Evolutionary conservation across 2,888 invertebrate genomes (phyloP).

Genomic region (Agriopis marginaria): DNA sequence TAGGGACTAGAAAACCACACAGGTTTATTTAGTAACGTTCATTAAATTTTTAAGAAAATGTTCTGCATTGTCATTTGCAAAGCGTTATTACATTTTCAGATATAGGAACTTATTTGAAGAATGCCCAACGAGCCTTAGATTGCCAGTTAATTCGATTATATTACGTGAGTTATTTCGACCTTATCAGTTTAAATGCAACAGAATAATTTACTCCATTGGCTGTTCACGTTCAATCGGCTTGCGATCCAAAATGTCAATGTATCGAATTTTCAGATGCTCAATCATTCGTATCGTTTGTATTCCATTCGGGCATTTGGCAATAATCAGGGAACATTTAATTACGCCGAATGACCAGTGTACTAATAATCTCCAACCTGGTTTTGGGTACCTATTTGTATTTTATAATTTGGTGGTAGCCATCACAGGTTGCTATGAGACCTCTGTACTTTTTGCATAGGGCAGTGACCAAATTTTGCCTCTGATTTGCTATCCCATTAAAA

Average conservation of each 20-base stretch:
- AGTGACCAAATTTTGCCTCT: too few relatives aligned
- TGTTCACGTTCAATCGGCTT: conserved; percentile 34
- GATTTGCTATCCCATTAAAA: too few relatives aligned
- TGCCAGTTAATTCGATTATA: background rate
- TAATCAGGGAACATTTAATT: conserved; percentile 70
- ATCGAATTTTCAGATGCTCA: conserved; percentile 47
- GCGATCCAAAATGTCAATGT: conserved; percentile 36
- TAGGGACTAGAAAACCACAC: background rate
- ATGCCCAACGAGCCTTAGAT: background rate
- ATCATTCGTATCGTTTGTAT: conserved; percentile 56
- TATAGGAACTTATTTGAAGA: background rate
- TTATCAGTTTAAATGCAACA: conserved; percentile 20
- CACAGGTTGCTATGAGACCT: too few relatives aligned
- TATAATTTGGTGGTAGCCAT: background rate
- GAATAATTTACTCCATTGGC: conserved; percentile 42
- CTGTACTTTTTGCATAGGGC: too few relatives aligned
- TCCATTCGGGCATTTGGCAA: conserved; percentile 55
- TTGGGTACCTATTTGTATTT: background rate
- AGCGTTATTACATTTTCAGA: background rate
- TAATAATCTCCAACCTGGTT: conserved; percentile 53
- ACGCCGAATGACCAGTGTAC: conserved; percentile 56
- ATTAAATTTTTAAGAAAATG: too few relatives aligned
- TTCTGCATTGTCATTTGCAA: too few relatives aligned
- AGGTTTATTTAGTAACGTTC: background rate
- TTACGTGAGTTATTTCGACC: background rate